Conservation (phyloP, 2,797 vertebrate genomes). For the Intellagama lesueurii region DNA sequence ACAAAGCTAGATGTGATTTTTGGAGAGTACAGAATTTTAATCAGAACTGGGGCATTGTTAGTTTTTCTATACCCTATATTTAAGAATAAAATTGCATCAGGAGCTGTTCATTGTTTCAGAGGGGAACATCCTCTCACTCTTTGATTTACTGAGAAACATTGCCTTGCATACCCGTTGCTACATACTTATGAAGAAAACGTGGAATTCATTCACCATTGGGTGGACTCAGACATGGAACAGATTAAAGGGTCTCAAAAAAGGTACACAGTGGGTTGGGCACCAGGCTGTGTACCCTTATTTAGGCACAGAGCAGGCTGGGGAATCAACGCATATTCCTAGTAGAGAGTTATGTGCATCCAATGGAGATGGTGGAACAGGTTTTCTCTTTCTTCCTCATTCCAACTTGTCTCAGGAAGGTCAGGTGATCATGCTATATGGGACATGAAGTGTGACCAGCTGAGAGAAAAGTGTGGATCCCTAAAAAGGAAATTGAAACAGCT, state of each 20-base stretch:
- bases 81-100: not conserved
- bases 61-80: not conserved
- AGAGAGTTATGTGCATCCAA: too few relatives aligned
- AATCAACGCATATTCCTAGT: too few relatives aligned
- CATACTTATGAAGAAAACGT: not conserved
- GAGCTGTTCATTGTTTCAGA: not conserved
- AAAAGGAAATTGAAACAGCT: not conserved
- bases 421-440: not conserved
- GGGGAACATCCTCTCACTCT: not conserved
- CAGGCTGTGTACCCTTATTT: too few relatives aligned
- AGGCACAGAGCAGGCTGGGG: too few relatives aligned
- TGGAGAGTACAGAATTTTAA: not conserved
- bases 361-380: not conserved
- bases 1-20: not conserved
- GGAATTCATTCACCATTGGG: not conserved
- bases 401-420: not conserved
- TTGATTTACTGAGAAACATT: not conserved
- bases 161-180: too few relatives aligned
- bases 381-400: not conserved
- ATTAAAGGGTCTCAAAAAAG: too few relatives aligned
- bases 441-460: not conserved
- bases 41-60: not conserved
- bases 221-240: too few relatives aligned
- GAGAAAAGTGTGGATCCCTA: not conserved
- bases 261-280: too few relatives aligned